Evolutionary conservation across 2,797 vertebrate species (phyloP).

Genomic region (Anabacerthia variegaticeps): DNA sequence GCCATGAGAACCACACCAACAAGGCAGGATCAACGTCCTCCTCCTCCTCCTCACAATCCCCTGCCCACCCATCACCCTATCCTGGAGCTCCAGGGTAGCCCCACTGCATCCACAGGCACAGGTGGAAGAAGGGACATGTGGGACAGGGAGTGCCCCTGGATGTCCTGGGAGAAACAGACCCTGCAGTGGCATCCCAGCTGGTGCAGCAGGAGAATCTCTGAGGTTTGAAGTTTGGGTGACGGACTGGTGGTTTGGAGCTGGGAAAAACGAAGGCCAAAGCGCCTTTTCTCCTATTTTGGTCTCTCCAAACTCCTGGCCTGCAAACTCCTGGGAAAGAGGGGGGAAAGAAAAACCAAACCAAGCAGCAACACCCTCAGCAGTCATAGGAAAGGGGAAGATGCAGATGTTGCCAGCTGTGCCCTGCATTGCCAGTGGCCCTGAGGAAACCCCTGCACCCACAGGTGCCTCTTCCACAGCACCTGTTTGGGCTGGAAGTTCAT

Average conservation of each 20-base stretch:
- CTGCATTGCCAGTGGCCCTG: not conserved
- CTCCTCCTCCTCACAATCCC: rapidly evolving
- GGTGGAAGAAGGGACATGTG: rapidly evolving
- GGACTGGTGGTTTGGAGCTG: not conserved
- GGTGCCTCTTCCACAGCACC: not conserved
- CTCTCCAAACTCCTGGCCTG: not conserved
- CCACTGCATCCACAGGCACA: rapidly evolving
- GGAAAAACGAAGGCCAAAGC: not conserved
- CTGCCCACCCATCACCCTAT: not conserved
- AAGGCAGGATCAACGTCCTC: not conserved
- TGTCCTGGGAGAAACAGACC: not conserved
- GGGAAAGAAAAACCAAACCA: not conserved
- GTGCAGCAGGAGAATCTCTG: rapidly evolving
- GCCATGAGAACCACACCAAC: rapidly evolving
- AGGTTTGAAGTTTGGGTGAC: not conserved
- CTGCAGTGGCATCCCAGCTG: rapidly evolving
- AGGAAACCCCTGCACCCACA: not conserved
- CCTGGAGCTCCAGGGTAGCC: not conserved
- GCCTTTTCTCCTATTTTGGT: not conserved
- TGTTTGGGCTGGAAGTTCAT: not conserved
- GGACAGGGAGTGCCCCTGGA: not conserved
- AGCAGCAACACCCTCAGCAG: rapidly evolving
- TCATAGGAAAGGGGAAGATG: not conserved
- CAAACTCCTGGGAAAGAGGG: not conserved
- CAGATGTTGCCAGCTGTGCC: not conserved